Conservation (phyloP, 2,797 vertebrate species). For the Sebastes diploproa region DNA sequence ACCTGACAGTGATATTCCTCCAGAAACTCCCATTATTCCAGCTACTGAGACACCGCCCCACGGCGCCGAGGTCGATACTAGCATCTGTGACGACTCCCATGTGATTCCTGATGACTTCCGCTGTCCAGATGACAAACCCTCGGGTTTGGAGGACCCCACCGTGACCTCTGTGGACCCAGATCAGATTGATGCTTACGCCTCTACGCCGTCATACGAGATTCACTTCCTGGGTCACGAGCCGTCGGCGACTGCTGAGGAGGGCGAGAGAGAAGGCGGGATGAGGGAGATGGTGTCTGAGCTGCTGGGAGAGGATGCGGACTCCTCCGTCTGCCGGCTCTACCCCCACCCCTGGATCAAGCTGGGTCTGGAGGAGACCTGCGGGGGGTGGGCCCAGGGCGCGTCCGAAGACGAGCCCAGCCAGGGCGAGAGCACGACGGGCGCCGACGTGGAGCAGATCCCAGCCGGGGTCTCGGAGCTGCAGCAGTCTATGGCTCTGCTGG, state of each 20-base stretch:
- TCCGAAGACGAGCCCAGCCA: background rate
- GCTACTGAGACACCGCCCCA: background rate
- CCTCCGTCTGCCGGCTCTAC: constrained; percentile 35
- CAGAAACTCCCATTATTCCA: background rate
- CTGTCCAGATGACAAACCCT: background rate
- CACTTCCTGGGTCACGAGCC: constrained; percentile 35
- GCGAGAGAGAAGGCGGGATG: constrained; percentile 70
- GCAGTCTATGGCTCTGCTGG: constrained; percentile 71
- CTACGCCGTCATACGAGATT: constrained; percentile 81
- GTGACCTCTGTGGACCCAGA: constrained; percentile 59
- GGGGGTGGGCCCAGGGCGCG: constrained; percentile 49
- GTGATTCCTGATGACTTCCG: background rate
- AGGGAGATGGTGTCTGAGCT: constrained; percentile 79
- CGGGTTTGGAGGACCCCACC: background rate
- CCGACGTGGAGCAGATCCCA: constrained; percentile 36
- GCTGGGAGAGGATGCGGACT: constrained; percentile 66
- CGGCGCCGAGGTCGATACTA: background rate
- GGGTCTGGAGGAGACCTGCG: constrained; percentile 40
- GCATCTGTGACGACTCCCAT: background rate
- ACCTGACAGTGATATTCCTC: background rate
- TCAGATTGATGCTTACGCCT: constrained; percentile 78
- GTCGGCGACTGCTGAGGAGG: constrained; percentile 25
- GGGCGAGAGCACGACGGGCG: background rate
- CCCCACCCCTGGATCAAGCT: constrained; percentile 66
- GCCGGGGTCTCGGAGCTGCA: constrained; percentile 64